Conservation (phyloP, 2,888 invertebrate species). For the Pollenia labialis region DNA sequence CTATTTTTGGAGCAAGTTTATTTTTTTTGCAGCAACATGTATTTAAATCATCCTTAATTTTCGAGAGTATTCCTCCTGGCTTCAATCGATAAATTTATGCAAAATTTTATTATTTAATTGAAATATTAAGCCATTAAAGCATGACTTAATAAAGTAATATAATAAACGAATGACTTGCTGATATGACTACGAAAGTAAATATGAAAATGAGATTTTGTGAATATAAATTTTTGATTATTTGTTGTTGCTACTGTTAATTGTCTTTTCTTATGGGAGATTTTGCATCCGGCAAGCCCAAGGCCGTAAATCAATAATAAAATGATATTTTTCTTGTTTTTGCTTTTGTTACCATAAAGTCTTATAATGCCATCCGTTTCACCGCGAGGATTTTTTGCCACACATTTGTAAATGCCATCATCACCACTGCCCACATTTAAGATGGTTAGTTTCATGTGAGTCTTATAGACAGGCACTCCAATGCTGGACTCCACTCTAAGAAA, state of each 20-base stretch:
- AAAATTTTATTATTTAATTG: slow-evolving; percentile 18
- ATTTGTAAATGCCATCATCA: slow-evolving; percentile 95
- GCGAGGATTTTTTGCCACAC: slow-evolving; percentile 93
- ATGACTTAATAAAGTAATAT: slow-evolving; percentile 49
- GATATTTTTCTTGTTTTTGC: neutral
- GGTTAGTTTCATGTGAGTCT: slow-evolving; percentile 94
- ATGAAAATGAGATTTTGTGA: neutral
- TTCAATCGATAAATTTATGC: neutral
- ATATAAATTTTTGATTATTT: neutral
- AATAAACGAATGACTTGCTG: neutral
- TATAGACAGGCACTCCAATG: slow-evolving; percentile 89
- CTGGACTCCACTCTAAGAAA: slow-evolving; percentile 86
- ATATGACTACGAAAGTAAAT: slow-evolving; percentile 25
- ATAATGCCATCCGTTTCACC: slow-evolving; percentile 96
- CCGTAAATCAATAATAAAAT: slow-evolving; percentile 17
- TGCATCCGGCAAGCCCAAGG: neutral
- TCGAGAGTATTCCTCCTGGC: neutral
- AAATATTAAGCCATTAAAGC: slow-evolving; percentile 47
- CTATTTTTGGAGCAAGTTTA: too few species aligned
- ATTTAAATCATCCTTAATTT: neutral
- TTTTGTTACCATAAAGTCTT: slow-evolving; percentile 91
- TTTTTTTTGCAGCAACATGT: too few species aligned
- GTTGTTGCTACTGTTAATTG: neutral
- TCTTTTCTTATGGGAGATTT: neutral
- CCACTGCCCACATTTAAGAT: slow-evolving; percentile 90